These are phyloP conservation scores for Globodera rostochiensis DNA, from an alignment of 1,140 invertebrate genomes.

Conservation along the genomic window DNA sequence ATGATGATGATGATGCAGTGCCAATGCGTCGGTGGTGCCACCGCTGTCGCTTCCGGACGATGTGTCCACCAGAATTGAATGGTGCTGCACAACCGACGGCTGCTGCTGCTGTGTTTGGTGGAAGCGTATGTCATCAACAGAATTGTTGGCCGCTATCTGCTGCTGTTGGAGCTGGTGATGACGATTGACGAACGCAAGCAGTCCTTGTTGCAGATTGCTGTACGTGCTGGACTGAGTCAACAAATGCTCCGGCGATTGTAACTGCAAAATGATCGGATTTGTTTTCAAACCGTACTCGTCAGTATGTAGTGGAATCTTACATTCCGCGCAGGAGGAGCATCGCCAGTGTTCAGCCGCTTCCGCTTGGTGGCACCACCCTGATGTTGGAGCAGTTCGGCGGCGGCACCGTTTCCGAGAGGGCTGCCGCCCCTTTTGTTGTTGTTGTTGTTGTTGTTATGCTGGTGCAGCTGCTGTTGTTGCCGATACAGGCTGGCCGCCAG, in stretches of 20 bases:
- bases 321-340: not conserved
- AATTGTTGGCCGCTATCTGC: slow-evolving; percentile 18
- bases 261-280: not conserved
- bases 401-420: not conserved
- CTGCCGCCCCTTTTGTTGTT: not conserved
- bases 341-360: not conserved
- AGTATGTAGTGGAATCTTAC: not conserved
- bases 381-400: not conserved
- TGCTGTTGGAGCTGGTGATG: slow-evolving; percentile 36
- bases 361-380: not conserved
- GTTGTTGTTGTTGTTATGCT: not conserved
- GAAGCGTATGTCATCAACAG: slow-evolving; percentile 15
- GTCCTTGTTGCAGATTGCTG: slow-evolving; percentile 46
- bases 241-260: slow-evolving; percentile 25
- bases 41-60: not conserved
- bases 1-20: slow-evolving; percentile 42
- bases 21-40: slow-evolving; percentile 33
- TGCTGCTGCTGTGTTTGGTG: slow-evolving; percentile 1
- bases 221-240: slow-evolving; percentile 15
- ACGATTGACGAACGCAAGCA: slow-evolving; percentile 53
- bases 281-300: not conserved
- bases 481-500: slow-evolving; percentile 8
- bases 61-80: not conserved
- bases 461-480: not conserved
- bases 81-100: not conserved